Base-by-base conservation (phyloP, 1,140 invertebrate species). In the Thaumetopoea pityocampa region DNA sequence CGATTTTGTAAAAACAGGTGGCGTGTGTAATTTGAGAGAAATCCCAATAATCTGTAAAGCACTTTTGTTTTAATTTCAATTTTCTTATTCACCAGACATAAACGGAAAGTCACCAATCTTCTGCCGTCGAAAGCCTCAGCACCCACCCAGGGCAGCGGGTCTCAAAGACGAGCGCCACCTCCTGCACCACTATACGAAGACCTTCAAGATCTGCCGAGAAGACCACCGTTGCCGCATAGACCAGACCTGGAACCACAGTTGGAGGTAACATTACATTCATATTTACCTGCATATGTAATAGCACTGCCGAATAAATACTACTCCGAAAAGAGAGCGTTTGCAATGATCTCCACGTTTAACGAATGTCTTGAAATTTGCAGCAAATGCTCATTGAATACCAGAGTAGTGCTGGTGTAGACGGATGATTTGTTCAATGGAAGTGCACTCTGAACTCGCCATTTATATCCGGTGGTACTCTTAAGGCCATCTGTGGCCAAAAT, bases 181-280 rank as follows among this genome's bases (percentile, higher is more conserved):
- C 79, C 74, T n/a, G 79, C 80, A 0, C 80, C 80, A 0, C 29
- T 84, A 3, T 84, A 84, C 65, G 80, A 84, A 38, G 80, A 84
- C 36, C 51, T 84, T 0, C 80, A 84, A 18, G 77, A 84, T 29
- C 28, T 84, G 14, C 79, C 79, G 0, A 62, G 79, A 29, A 47
- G 79, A 51, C 79, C 79, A 14, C 79, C 79, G 0, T 38, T 84
- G 15, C 77, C 79, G 0, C 68, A 74, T 38, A 54, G 77, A 51
- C 77, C 77, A 19, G 72, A 83, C 7, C 45, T 81, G 11, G 76
- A 81, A 51, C 77, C 79, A 8, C 79, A 83, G 18, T 52, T 83
- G 24, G 79, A 83, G 69, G 79, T 83, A 42, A 64, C 36, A 47
- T 24, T 34, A 6, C n/a, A 9, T 12, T 15, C 1, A 33, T 9